Conservation (phyloP, 2,113 vertebrate species). For the Corythaixoides concolor region DNA sequence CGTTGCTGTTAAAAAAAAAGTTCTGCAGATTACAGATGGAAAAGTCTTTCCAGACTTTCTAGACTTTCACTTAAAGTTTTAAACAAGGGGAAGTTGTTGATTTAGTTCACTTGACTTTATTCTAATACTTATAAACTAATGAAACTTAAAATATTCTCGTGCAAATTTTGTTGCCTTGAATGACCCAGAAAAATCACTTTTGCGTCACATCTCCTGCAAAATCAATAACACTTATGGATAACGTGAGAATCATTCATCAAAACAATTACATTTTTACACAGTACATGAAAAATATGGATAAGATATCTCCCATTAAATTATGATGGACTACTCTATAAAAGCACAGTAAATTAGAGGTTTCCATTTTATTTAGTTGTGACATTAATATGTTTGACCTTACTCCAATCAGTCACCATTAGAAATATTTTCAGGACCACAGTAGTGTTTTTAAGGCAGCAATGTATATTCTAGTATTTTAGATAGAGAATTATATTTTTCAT, state of each 20-base stretch:
- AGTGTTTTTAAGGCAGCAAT: constrained; percentile 8
- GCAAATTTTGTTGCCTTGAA: constrained; percentile 16
- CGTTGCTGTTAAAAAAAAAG: not conserved
- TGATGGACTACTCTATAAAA: constrained; percentile 43
- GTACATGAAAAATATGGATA: constrained; percentile 42
- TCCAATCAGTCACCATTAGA: not conserved
- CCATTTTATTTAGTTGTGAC: constrained; percentile 45
- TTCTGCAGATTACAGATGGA: not conserved
- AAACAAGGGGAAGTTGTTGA: not conserved
- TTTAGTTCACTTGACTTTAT: not conserved
- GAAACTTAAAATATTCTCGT: not conserved
- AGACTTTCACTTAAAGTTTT: not conserved
- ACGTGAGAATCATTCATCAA: constrained; percentile 60
- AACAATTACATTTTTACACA: constrained; percentile 51
- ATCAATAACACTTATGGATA: constrained; percentile 55
- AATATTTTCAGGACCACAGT: not conserved
- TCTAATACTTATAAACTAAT: constrained; percentile 1
- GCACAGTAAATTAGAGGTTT: constrained; percentile 46
- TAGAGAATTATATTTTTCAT: not conserved
- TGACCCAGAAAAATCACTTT: constrained; percentile 40
- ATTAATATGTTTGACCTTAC: constrained; percentile 54
- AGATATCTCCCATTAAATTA: constrained; percentile 32
- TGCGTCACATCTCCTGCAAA: constrained; percentile 22
- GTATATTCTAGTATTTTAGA: not conserved
- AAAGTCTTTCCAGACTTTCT: not conserved